Conservation (phyloP, 2,113 vertebrate genomes). For the Pampusana beccarii region DNA sequence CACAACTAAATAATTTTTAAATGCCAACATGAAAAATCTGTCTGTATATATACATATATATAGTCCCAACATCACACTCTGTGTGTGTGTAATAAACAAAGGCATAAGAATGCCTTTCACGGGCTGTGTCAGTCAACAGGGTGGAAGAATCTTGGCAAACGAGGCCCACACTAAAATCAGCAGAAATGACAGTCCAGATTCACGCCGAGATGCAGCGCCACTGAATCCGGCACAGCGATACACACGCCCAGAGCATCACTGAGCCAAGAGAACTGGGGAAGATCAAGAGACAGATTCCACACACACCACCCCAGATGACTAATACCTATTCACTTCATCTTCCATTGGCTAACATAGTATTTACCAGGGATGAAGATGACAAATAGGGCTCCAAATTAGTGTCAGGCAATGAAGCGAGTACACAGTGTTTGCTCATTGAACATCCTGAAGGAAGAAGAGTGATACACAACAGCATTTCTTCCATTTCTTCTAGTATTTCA, state of each 20-base stretch:
- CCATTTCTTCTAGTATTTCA: not conserved
- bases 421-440: not conserved
- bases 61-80: not conserved
- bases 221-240: not conserved
- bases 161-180: not conserved
- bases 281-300: not conserved
- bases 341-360: not conserved
- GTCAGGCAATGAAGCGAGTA: not conserved
- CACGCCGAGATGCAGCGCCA: not conserved
- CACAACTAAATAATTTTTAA: not conserved
- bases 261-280: not conserved
- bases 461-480: not conserved
- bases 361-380: not conserved
- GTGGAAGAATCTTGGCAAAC: not conserved
- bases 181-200: not conserved
- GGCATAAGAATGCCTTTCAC: not conserved
- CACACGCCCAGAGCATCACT: fast-evolving
- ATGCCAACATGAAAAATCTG: not conserved
- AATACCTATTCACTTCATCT: not conserved
- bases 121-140: not conserved
- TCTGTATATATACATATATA: too few species aligned
- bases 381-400: not conserved
- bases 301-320: not conserved
- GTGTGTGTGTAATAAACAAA: not conserved
- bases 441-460: not conserved